Percentiles rank a stretch among this genome's conserved stretches.
Conservation (phyloP, 2,797 vertebrate species). For the Protosalanx chinensis region DNA sequence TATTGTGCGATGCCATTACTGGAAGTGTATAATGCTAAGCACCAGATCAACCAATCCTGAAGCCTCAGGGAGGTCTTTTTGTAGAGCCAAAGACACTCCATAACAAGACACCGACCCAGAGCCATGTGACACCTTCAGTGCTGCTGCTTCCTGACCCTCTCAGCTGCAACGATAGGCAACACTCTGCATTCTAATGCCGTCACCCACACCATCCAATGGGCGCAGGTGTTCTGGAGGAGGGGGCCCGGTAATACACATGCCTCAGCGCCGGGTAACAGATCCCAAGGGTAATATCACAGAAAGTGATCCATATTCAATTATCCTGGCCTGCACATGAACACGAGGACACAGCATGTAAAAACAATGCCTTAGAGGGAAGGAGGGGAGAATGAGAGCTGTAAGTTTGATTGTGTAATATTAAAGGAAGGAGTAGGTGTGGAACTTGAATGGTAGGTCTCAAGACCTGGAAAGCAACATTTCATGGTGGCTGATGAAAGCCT, state of each 20-base stretch:
- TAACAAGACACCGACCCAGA: neutral
- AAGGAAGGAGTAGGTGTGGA: neutral
- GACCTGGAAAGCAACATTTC: conserved; percentile 4
- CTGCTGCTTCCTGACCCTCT: conserved; percentile 16
- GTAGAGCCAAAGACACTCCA: neutral
- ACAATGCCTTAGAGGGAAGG: neutral
- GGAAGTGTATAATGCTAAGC: neutral
- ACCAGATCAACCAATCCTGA: neutral
- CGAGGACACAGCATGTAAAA: neutral
- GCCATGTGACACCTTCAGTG: conserved; percentile 14
- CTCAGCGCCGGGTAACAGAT: conserved; percentile 18
- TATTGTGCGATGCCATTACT: neutral
- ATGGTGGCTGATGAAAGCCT: neutral
- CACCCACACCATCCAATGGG: conserved; percentile 8
- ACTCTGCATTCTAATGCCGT: conserved; percentile 20
- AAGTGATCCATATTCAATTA: conserved; percentile 20
- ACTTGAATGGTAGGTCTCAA: neutral
- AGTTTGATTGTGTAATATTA: conserved; percentile 17
- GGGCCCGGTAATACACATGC: conserved; percentile 1
- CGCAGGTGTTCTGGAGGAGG: conserved; percentile 10
- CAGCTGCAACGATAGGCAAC: conserved; percentile 10
- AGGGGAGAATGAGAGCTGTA: neutral
- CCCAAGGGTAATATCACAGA: conserved; percentile 16
- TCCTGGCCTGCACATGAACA: neutral
- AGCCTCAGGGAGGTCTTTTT: neutral